Base-by-base conservation (phyloP, 2,113 vertebrate species). In the Festucalex cinctus region DNA sequence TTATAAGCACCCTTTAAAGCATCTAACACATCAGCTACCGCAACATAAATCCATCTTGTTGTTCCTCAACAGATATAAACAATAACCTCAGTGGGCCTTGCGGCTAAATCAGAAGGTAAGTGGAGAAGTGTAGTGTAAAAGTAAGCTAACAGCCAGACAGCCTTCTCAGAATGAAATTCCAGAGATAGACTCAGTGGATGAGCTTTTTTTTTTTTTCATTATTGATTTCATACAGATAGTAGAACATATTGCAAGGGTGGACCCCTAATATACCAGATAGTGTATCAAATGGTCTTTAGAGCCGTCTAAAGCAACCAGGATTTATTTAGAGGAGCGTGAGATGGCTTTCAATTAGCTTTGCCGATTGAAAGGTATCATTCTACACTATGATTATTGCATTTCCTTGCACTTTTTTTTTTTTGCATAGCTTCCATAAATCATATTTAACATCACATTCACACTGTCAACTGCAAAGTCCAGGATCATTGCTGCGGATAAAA, bases 201-300 rank as follows among this genome's bases (percentile, higher is more conserved):
- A 64, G 65, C 20, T 26, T 56, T 22, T 22, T 9, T 51, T 20
- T n/a, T 51, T 9, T 3, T 12, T 73, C 56, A 73, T 66, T 78
- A 85, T 82, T 76, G 82, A 83, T 83, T 85, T 85, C 65, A 66
- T 64, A n/a, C 32, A 74, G 63, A 71, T 39, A 59, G 72, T 67
- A 60, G 66, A 66, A 82, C 76, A 63, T 51, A 65, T 66, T 68
- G 56, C 12, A 2, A 59, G 37, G 67, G 54, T 53, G 32, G 76
- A 77, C 62, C 63, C 77, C 51, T 62, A 53, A 22, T 53, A 54
- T 28, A 62, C 12, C 70, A 61, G 61, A 76, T 71, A 75, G 49
- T 63, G 28, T 80, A 78, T 80, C 71, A 78, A 77, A 74, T 64
- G 72, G 36, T 75, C 61, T 78, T 75, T 68, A 53, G 65, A 70